Percentiles rank a stretch among this genome's conserved stretches.
phyloP scores from a whole-genome alignment of 2,888 invertebrate genomes.

The Sympetrum striolatum region DNA sequence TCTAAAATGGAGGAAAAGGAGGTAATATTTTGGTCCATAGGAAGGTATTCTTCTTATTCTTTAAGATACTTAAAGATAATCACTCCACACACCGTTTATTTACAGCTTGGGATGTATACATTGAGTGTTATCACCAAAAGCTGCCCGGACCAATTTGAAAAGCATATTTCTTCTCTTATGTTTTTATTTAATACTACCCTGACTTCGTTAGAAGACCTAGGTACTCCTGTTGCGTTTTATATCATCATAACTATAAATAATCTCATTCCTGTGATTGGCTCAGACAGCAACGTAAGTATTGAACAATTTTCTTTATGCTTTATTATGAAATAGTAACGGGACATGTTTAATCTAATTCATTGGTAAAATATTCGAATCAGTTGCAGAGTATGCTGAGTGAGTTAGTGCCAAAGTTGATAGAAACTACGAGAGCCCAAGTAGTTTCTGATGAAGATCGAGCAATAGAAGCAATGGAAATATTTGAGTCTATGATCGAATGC shows the following conservation, averaged over 20 bases:
- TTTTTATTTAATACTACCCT: constrained; percentile 64
- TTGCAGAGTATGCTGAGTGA: constrained; percentile 48
- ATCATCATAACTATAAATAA: constrained; percentile 71
- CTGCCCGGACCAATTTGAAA: constrained; percentile 72
- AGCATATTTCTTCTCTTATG: constrained; percentile 69
- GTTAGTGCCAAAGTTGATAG: constrained; percentile 70
- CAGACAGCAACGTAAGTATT: constrained; percentile 66
- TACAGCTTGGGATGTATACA: constrained; percentile 71
- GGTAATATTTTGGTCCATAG: constrained; percentile 57
- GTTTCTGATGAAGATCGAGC: constrained; percentile 66
- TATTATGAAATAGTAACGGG: constrained; percentile 21
- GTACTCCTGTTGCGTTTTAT: constrained; percentile 65
- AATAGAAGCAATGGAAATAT: constrained; percentile 68
- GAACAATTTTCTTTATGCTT: constrained; percentile 17
- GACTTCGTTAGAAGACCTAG: constrained; percentile 59
- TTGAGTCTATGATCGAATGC: constrained; percentile 69
- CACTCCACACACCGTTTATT: constrained; percentile 47
- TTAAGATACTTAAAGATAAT: constrained; percentile 2
- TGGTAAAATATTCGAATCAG: neutral
- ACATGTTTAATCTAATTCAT: neutral
- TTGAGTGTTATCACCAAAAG: constrained; percentile 73
- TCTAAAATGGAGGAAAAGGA: constrained; percentile 66
- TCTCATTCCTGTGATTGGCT: constrained; percentile 69
- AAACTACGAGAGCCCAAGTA: constrained; percentile 67
- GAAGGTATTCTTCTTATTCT: constrained; percentile 1